Base-by-base conservation (phyloP, 2,888 invertebrate genomes). In the Sphaeridia pumilis region DNA sequence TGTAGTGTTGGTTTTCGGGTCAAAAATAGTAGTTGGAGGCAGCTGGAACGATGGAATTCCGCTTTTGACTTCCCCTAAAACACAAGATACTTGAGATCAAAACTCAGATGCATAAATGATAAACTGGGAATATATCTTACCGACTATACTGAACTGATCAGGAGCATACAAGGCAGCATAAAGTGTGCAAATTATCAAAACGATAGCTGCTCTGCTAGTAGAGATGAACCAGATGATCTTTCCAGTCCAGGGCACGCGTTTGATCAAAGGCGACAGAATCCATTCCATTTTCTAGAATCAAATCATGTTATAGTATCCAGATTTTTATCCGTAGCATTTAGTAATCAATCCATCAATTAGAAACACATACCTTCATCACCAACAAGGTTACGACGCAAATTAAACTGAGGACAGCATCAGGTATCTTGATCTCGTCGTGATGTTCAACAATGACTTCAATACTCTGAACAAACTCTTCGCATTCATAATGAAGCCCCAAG, bases 171-270 rank as follows among this genome's bases (percentile, higher is more conserved):
- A 21, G 21, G 38, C 38, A 28, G 27, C 14, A n/a, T 28, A 17
- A 21, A 47, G 73, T 0, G 80, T 80, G 67, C 82, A 82, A 20
- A 78, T 71, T 22, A 86, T 75, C 46, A 87, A 85, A 27, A 86
- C 79, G 34, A 84, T 73, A 59, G 86, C 84, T 71, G 86, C 86
- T 58, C 86, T 73, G 0, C 82, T 80, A 26, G 83, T 84, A 55
- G 83, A 80, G 41, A 84, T 72, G 67, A 85, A 76, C 83, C 84
- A 84, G 46, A 83, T 73, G 41, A 75, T 69, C 66, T 81, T 79
- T 42, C 57, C 55, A 42, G 49, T 22, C 46, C 44, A 36, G 5
- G 54, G 51, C 12, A 35, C 44, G 38, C 38, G 49, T 36, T 38
- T 46, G 20, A 58, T 53, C 25, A 55, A 14, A 7, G 50, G 46